phyloP scores from a whole-genome alignment of 92 coral and sea anemone genomes.

The Parazoanthus swiftii region DNA sequence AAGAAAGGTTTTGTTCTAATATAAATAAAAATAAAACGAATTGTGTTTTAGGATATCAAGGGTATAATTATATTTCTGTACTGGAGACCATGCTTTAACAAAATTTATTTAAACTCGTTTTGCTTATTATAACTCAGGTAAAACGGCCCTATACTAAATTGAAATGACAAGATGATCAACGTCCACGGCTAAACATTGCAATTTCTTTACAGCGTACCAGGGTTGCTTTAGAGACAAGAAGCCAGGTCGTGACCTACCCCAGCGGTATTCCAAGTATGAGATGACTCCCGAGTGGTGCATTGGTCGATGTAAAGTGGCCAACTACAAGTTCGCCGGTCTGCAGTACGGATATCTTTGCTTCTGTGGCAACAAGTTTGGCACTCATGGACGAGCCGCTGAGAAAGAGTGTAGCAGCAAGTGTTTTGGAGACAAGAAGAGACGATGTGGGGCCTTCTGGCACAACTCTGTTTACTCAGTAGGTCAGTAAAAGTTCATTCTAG shows the following conservation, averaged over 20 bases:
- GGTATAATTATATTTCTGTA: no score
- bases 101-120: no score
- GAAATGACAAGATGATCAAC: no score
- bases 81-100: no score
- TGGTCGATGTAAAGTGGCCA: constrained; percentile 87
- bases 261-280: constrained; percentile 84
- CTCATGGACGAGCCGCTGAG: constrained; percentile 76
- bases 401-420: constrained; percentile 83
- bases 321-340: constrained; percentile 88
- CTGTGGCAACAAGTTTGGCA: constrained; percentile 94
- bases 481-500: constrained; percentile 35
- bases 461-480: constrained; percentile 90
- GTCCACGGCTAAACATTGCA: no score
- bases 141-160: no score
- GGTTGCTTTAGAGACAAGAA: constrained; percentile 90
- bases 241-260: constrained; percentile 86
- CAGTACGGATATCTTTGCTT: constrained; percentile 96
- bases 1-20: no score
- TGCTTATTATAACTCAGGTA: neutral
- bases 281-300: constrained; percentile 99
- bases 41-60: no score
- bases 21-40: no score
- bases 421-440: constrained; percentile 80
- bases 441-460: constrained; percentile 98
- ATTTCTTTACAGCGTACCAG: constrained; percentile 67